Base-by-base conservation (phyloP, 2,797 vertebrate species). In the Diplodus sargus region DNA sequence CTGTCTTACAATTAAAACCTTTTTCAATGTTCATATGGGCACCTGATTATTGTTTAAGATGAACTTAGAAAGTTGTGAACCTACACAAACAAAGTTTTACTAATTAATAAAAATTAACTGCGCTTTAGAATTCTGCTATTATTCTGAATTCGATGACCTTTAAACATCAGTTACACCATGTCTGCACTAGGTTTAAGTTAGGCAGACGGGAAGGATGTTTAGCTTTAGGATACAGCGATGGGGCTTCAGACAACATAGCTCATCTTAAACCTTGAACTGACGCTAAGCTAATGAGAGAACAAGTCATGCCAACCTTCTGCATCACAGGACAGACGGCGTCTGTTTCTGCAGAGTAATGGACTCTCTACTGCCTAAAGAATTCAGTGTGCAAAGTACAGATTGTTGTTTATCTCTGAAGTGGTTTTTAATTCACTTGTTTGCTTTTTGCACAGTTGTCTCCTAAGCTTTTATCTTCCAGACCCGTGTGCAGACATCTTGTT, bases 401-500 rank as follows among this genome's bases (percentile, higher is more conserved):
- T 22, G 23, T 66, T 71, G 18, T 75, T 81, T 60, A 57, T 70
- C 76, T 62, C 23, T 61, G 30, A 28, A 79, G 49, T 62, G 34
- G 63, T 78, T 63, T 67, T 61, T 22, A 34, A 16, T 67, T 45
- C 22, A 54, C 23, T 42, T 11, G 22, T 59, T 64, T 10, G 61
- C 20, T 54, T 17, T 17, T 8, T 68, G 54, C 65, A 67, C 67
- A 70, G 52, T 74, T 18, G 1, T 59, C 42, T 56, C 42, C 42
- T 72, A 18, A 56, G 45, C 14, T n/a, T 76, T 63, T 15, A 48
- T 18, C 43, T 47, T 58, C 23, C 47, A 74, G 67, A 78, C 51
- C 58, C 30, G 48, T 64, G 59, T 30, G 39, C 67, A 73, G 70
- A 77, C 79, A 75, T 81, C 64, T 83, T 75, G 39, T 39, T 73